Evolutionary conservation across 2,113 vertebrate genomes (phyloP).

Genomic region (Cavia porcellus): DNA sequence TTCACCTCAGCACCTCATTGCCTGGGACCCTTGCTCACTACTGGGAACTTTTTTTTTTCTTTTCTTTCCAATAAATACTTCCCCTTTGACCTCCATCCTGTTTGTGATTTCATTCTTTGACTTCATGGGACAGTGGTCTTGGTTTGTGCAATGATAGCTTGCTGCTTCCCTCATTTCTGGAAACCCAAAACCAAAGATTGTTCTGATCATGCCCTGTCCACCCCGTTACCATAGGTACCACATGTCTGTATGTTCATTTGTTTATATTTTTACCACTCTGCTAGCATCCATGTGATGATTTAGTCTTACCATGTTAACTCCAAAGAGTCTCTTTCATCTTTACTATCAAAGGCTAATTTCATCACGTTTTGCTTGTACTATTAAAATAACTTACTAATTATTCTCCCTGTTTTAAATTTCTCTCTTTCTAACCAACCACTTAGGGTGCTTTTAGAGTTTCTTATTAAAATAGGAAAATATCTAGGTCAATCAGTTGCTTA

Average conservation of each 20-base stretch:
- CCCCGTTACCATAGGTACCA: neutral
- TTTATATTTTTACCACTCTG: neutral
- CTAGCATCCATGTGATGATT: neutral
- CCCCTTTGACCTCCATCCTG: neutral
- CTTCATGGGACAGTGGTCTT: neutral
- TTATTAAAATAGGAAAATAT: neutral
- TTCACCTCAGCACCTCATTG: neutral
- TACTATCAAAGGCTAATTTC: neutral
- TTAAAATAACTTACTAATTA: neutral
- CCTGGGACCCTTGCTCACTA: neutral
- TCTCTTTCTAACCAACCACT: neutral
- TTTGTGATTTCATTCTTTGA: neutral
- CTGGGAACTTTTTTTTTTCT: neutral
- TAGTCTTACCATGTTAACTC: neutral
- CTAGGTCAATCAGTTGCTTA: neutral
- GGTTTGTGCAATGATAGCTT: neutral
- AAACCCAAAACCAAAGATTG: neutral
- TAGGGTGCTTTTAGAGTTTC: neutral
- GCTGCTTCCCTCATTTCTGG: neutral
- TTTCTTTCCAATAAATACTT: neutral
- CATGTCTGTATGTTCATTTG: too few species aligned
- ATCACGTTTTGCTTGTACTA: neutral
- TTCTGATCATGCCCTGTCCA: neutral
- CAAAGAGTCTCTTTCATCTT: neutral
- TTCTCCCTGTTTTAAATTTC: neutral